phyloP scores from a whole-genome alignment of 1,140 invertebrate genomes.

The Luehdorfia chinensis region DNA sequence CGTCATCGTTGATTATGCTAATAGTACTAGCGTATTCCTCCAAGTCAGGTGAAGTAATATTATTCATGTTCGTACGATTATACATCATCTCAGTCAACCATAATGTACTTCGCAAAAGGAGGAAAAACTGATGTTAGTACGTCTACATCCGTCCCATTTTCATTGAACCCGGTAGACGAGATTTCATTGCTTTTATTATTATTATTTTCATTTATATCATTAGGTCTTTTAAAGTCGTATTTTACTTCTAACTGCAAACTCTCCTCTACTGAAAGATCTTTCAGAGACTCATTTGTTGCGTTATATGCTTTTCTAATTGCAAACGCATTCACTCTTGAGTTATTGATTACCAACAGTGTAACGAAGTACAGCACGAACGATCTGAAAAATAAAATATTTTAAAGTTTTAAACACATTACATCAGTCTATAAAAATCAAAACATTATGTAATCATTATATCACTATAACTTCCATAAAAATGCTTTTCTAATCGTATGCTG shows the following conservation, averaged over 20 bases:
- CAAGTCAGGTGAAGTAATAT: no score
- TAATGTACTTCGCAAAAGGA: background rate
- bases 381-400: conserved; percentile 10
- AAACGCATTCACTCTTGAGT: conserved; percentile 1
- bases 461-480: no score
- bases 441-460: no score
- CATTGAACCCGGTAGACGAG: background rate
- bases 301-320: conserved; percentile 5
- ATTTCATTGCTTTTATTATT: conserved; percentile 4
- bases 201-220: conserved; percentile 17
- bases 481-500: no score
- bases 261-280: conserved; percentile 39
- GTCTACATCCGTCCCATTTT: background rate
- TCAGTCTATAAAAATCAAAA: no score
- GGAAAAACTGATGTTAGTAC: background rate
- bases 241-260: conserved; percentile 38
- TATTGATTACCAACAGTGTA: background rate
- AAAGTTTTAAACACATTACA: no score
- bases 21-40: no score
- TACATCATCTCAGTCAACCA: no score
- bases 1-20: no score
- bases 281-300: conserved; percentile 6
- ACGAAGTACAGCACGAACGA: conserved; percentile 3
- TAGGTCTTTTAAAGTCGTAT: conserved; percentile 28
- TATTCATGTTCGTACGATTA: no score